A percentile compares a stretch with the other conserved stretches of the same genome.
Evolutionary conservation across 2,797 vertebrate species (phyloP).

Genomic region (Xiphophorus birchmanni): DNA sequence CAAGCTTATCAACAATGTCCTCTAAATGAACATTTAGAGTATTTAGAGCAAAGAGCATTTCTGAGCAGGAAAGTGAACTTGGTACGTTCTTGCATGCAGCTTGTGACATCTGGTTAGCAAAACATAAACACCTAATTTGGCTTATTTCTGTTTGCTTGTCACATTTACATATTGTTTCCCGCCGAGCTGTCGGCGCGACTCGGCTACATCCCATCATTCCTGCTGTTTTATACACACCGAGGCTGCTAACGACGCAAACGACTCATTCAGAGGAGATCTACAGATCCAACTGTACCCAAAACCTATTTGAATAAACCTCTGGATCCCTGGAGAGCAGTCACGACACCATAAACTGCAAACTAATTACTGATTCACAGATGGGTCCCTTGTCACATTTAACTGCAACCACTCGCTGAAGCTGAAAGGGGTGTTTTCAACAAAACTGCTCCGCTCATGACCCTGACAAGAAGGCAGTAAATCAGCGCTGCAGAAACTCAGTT

Average conservation of each 20-base stretch:
- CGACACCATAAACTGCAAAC: slow-evolving; percentile 31
- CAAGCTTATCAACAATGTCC: background rate
- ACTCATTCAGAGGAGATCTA: slow-evolving; percentile 28
- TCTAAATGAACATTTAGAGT: background rate
- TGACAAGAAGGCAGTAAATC: background rate
- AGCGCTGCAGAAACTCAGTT: background rate
- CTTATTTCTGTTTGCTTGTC: slow-evolving; percentile 21
- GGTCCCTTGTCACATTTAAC: slow-evolving; percentile 7
- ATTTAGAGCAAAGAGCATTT: background rate
- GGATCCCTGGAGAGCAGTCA: slow-evolving; percentile 31
- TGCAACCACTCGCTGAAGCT: background rate
- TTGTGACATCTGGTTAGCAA: slow-evolving; percentile 17
- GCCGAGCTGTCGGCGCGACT: slow-evolving; percentile 7
- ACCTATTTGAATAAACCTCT: slow-evolving; percentile 31
- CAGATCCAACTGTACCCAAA: slow-evolving; percentile 22
- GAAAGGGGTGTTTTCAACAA: slow-evolving; percentile 5
- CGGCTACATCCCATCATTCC: background rate
- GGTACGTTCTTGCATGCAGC: background rate
- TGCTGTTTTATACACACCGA: slow-evolving; percentile 6
- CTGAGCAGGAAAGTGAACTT: background rate
- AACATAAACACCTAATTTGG: slow-evolving; percentile 15
- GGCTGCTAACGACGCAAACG: slow-evolving; percentile 18
- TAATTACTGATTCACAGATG: slow-evolving; percentile 48
- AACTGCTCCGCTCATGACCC: background rate
- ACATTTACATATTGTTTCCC: slow-evolving; percentile 14